phyloP scores from a whole-genome alignment of 2,888 invertebrate genomes.

The Suillia variegata region DNA sequence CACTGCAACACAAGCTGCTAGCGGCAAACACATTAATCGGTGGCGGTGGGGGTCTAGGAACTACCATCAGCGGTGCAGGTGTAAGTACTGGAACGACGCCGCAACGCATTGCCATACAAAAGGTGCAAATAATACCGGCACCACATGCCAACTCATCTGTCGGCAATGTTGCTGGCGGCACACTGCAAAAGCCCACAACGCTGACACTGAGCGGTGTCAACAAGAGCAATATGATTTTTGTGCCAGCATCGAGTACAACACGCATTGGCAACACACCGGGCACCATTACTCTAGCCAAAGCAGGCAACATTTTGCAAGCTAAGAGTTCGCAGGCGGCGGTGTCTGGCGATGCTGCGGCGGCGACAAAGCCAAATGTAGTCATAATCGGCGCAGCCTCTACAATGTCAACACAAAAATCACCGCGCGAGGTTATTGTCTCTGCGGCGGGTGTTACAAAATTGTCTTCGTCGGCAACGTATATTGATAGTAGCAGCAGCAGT shows the following conservation, averaged over 20 bases:
- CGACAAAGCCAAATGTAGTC: conserved; percentile 45
- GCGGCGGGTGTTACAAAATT: conserved; percentile 17
- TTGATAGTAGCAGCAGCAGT: not conserved
- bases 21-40: not conserved
- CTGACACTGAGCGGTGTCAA: conserved; percentile 38
- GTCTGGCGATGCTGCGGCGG: conserved; percentile 7
- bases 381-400: conserved; percentile 42
- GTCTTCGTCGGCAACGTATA: not conserved
- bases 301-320: conserved; percentile 16
- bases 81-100: conserved; percentile 34
- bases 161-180: conserved; percentile 23
- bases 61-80: conserved; percentile 17
- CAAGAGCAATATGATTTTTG: conserved; percentile 57
- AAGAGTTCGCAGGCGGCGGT: conserved; percentile 6
- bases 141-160: conserved; percentile 36
- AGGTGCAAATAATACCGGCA: conserved; percentile 55
- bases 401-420: not conserved
- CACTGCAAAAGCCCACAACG: conserved; percentile 36
- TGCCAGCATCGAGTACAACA: conserved; percentile 39
- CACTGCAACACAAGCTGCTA: conserved; percentile 31
- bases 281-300: conserved; percentile 38
- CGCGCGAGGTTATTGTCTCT: not conserved
- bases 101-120: conserved; percentile 56
- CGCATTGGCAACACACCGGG: conserved; percentile 35
- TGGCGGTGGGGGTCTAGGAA: conserved; percentile 21